Evolutionary conservation across 2,797 vertebrate genomes (phyloP), one percentile per base, ranked within the genome.

Genomic region (Intellagama lesueurii): DNA sequence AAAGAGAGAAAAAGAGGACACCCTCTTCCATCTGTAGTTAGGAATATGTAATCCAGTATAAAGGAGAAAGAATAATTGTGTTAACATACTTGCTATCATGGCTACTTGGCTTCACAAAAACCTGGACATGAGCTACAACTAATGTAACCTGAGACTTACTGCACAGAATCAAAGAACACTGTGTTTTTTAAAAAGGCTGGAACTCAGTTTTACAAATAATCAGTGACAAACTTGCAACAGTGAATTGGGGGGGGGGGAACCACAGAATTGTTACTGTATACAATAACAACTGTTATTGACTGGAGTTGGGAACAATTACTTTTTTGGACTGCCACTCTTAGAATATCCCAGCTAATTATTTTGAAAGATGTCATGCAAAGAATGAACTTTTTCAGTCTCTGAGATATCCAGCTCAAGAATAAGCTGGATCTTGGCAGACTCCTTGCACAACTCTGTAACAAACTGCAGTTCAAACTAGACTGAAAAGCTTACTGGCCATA

Each of bases 1-100:
- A 92, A 66, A 75, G 78, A 92, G 77, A 93, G 89, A 83, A 22
- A 90, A 77, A 60, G 8, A 32, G 40, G n/a, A 64, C 12, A 49
- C 7, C 40, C 17, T 89, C 32, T 94, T 77, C 35, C 92, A 91
- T 32, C n/a, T 66, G n/a, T 12, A 94, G 52, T 84, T 93, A 87
- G 12, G 40, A 91, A 86, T 88, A 91, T 44, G 7, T 88, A 93
- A 92, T 91, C 40, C 49, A 91, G 52, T 40, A 90, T 91, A 91
- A 86, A 87, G 83, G 91, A 70, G 9, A 88, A 30, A 86, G 86
- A 80, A 79, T 14, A 52, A 92, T 91, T 72, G 88, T 56, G 90
- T 75, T 68, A 78, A 78, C 16, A 80, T 86, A 64, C 52, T 40
- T 91, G 68, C 83, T 93, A 90, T 6, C 87, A 82, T 83, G 0